Evolutionary conservation across 2,797 vertebrate species (phyloP).

Genomic region (Malacoraja senta): DNA sequence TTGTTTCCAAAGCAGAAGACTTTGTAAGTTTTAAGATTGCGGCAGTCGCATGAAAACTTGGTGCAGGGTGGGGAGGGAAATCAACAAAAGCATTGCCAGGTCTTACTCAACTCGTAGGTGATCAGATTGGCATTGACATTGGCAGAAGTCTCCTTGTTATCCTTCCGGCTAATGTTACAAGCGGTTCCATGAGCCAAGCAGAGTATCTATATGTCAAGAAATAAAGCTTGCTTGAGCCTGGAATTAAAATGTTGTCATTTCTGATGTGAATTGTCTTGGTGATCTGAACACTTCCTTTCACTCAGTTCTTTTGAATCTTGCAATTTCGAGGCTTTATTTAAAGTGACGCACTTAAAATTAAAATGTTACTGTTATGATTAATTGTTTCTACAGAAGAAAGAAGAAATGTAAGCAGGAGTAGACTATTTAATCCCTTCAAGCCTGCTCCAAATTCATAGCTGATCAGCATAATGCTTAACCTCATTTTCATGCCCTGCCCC

Average conservation of each 20-base stretch:
- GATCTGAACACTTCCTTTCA: background rate
- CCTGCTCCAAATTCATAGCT: too few relatives aligned
- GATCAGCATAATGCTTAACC: too few relatives aligned
- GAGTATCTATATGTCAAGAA: background rate
- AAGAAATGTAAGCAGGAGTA: too few relatives aligned
- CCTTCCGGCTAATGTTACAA: background rate
- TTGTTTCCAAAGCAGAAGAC: background rate
- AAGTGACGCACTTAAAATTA: background rate
- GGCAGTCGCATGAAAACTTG: background rate
- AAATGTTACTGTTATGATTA: background rate
- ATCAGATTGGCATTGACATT: background rate
- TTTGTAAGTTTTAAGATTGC: background rate
- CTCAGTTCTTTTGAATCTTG: background rate
- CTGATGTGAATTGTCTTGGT: background rate
- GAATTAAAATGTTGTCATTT: background rate
- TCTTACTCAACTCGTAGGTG: background rate
- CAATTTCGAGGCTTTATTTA: background rate
- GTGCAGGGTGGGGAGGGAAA: background rate
- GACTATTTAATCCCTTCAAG: too few relatives aligned
- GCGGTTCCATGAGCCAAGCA: background rate
- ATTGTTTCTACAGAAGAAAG: background rate
- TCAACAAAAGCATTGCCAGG: background rate
- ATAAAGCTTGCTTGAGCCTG: background rate
- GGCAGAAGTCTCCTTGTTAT: background rate
- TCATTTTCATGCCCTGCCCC: too few relatives aligned